Base-by-base conservation (phyloP, 30 jellyfish, hydroid and myxozoan genomes). In the Haliclystus octoradiatus region DNA sequence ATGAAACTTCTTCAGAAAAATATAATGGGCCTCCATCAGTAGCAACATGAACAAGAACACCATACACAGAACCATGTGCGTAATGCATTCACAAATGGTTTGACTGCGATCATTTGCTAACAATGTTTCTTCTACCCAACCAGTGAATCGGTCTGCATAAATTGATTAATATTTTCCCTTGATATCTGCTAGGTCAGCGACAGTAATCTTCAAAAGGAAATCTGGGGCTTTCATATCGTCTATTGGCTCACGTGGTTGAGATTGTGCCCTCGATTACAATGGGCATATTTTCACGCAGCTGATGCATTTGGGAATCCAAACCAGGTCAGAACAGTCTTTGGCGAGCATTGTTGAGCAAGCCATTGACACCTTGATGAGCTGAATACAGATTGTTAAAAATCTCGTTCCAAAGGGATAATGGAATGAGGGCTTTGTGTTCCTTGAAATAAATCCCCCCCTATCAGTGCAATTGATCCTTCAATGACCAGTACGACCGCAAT, bases 101-200 rank as follows among this genome's bases (percentile, higher is more conserved):
- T 9, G 57, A 19, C 57, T 40, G 14, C 57, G 57, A 19, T 40
- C 57, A 19, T 40, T 19, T 40, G 57, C 9, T 5, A 40, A 19
- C 57, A 40, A 19, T 9, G 79, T 72, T 0, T 26, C 79, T 49
- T 69, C 74, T 22, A 62, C 47, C 73, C 79, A 69, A 0, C 79
- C 79, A 19, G 73, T 28, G 47, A 69, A 69, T 9, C 79, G 79
- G 49, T 69, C 79, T 2, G 79, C 75, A 72, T 69, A 64, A 31
- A 64, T 64, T 65, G 29, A 26, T 65, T 64, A 64, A 12, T 30
- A 12, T 19, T 64, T 65, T 22, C 74, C 65, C 5, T 14, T 0
- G 40, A 64, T 30, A 26, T 64, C 66, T 15, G 19, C 25, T 65
- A 63, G 23, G n/a, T 63, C 65, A 13, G 73, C 29, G 28, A 69